These are phyloP conservation scores for Dicaeum eximium DNA, from an alignment of 2,113 vertebrate species.

Conservation along the genomic window DNA sequence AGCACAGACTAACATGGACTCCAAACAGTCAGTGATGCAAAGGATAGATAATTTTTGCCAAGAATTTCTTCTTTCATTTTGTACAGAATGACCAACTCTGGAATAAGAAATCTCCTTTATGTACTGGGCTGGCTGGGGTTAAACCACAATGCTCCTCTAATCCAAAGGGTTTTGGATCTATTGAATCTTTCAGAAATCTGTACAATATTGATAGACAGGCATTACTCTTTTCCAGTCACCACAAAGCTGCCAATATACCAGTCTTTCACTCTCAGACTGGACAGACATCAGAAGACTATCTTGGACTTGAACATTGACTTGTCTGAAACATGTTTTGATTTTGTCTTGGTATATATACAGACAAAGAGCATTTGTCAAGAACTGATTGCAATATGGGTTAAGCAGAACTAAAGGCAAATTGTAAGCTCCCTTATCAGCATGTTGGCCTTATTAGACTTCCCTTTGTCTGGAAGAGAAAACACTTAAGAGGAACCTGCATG, in stretches of 20 bases:
- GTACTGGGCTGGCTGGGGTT: not conserved
- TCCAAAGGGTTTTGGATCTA: not conserved
- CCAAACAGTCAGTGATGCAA: not conserved
- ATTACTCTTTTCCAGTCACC: not conserved
- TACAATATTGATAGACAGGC: not conserved
- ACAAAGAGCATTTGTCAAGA: not conserved
- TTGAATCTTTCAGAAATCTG: not conserved
- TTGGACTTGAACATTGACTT: not conserved
- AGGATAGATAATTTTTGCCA: not conserved
- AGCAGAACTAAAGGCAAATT: not conserved
- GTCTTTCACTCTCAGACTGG: not conserved
- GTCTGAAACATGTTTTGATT: not conserved
- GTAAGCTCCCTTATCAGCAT: not conserved
- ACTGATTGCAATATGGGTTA: not conserved
- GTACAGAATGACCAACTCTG: not conserved
- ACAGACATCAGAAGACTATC: not conserved
- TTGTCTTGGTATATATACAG: fast-evolving
- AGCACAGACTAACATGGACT: not conserved
- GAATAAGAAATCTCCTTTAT: not conserved
- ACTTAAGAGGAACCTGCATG: not conserved
- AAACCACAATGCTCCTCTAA: fast-evolving
- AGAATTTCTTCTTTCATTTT: not conserved
- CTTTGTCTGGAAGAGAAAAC: not conserved
- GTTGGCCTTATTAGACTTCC: not conserved
- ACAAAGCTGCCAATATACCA: not conserved